Conservation (phyloP, 2,113 vertebrate species). For the Hippocampus comes region DNA sequence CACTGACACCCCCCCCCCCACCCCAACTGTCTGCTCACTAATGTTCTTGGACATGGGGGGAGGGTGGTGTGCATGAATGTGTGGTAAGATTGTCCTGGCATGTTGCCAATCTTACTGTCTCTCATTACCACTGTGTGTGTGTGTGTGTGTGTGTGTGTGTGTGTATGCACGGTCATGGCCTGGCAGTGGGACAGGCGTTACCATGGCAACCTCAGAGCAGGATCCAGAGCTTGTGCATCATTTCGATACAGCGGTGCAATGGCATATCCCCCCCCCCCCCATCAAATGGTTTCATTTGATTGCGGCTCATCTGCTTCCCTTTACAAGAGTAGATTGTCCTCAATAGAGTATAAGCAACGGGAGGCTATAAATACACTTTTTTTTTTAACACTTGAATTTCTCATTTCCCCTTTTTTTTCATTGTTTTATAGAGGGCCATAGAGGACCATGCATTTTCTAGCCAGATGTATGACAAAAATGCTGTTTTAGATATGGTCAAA, state of each 20-base stretch:
- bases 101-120: conserved; percentile 66
- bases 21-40: conserved; percentile 36
- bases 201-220: conserved; percentile 68
- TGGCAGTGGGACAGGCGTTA: conserved; percentile 51
- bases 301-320: neutral
- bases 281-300: neutral
- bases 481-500: too few species aligned
- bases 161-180: conserved; percentile 27
- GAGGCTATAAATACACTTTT: neutral
- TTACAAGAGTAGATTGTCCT: neutral
- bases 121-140: conserved; percentile 60
- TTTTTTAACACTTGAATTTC: too few species aligned
- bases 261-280: conserved; percentile 2
- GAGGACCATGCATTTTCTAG: too few species aligned
- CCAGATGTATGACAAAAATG: too few species aligned
- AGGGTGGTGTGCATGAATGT: conserved; percentile 22
- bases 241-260: conserved; percentile 56
- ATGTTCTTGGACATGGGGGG: conserved; percentile 49
- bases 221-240: conserved; percentile 60
- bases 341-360: neutral
- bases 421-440: neutral
- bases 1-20: conserved; percentile 33
- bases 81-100: conserved; percentile 62
- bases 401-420: neutral
- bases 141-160: conserved; percentile 29